These are phyloP conservation scores for Coturnix japonica DNA, from an alignment of 2,113 vertebrate species.

Conservation along the genomic window DNA sequence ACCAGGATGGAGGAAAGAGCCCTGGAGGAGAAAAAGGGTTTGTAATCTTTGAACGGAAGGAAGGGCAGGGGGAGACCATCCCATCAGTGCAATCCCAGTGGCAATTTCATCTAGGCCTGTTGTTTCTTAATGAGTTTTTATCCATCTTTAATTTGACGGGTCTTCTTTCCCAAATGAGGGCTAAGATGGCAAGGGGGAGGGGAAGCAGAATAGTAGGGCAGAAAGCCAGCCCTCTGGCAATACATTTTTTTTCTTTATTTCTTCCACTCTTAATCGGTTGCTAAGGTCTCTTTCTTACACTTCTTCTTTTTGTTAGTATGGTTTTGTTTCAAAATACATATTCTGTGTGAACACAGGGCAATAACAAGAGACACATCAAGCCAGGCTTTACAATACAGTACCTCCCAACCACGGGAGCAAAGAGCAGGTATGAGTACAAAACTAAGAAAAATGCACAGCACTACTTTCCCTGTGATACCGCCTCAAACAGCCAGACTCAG, in stretches of 20 bases:
- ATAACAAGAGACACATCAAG: neutral
- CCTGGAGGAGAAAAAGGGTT: slow-evolving; percentile 10
- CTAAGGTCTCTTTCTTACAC: neutral
- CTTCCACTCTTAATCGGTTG: neutral
- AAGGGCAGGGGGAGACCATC: neutral
- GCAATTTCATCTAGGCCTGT: slow-evolving; percentile 24
- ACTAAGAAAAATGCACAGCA: neutral
- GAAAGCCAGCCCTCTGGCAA: neutral
- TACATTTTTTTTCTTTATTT: neutral
- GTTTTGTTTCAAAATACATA: neutral
- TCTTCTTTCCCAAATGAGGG: slow-evolving; percentile 28
- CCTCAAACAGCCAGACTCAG: neutral
- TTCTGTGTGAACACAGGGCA: neutral
- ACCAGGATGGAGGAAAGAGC: neutral
- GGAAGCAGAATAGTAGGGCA: neutral
- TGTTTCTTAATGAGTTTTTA: slow-evolving; percentile 61
- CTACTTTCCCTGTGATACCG: neutral
- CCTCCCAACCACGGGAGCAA: neutral
- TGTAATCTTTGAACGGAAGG: neutral
- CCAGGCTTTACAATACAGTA: neutral
- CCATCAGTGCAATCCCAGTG: slow-evolving; percentile 13
- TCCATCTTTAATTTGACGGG: slow-evolving; percentile 40
- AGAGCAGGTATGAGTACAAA: neutral
- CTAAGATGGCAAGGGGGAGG: neutral
- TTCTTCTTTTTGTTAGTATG: neutral